phyloP scores from a whole-genome alignment of 2,113 vertebrate species.

The Corythoichthys intestinalis region DNA sequence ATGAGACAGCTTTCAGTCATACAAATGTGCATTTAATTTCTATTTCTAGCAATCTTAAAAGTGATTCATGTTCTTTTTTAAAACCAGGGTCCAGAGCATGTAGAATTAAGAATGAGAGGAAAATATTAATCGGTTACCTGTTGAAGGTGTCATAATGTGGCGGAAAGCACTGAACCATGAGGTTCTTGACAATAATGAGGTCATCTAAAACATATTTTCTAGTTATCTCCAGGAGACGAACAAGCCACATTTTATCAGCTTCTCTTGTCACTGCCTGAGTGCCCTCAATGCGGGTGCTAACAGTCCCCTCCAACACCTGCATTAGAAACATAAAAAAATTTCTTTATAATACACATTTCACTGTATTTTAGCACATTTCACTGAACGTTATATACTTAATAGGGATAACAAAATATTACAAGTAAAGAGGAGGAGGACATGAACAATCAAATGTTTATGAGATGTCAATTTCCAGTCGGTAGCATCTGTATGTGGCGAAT shows the following conservation, averaged over 20 bases:
- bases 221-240: slow-evolving; percentile 91
- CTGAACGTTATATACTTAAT: not conserved
- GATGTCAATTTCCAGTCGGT: not conserved
- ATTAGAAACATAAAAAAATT: slow-evolving; percentile 28
- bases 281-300: slow-evolving; percentile 87
- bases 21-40: not conserved
- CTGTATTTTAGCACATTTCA: not conserved
- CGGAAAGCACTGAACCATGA: slow-evolving; percentile 92
- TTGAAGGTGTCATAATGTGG: slow-evolving; percentile 89
- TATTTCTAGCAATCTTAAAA: not conserved
- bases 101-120: not conserved
- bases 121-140: slow-evolving; percentile 32
- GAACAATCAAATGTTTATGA: not conserved
- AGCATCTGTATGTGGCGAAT: too few relatives aligned
- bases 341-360: not conserved
- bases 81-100: not conserved
- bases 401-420: not conserved
- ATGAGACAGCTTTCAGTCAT: not conserved
- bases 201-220: slow-evolving; percentile 91
- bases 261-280: slow-evolving; percentile 89
- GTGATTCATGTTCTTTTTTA: not conserved
- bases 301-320: slow-evolving; percentile 83
- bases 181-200: slow-evolving; percentile 83
- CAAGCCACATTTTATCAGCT: slow-evolving; percentile 97
- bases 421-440: not conserved